Evolutionary conservation across 2,113 vertebrate genomes (phyloP), one percentile per base, ranked within the genome.

Genomic region (Varanus komodoensis): DNA sequence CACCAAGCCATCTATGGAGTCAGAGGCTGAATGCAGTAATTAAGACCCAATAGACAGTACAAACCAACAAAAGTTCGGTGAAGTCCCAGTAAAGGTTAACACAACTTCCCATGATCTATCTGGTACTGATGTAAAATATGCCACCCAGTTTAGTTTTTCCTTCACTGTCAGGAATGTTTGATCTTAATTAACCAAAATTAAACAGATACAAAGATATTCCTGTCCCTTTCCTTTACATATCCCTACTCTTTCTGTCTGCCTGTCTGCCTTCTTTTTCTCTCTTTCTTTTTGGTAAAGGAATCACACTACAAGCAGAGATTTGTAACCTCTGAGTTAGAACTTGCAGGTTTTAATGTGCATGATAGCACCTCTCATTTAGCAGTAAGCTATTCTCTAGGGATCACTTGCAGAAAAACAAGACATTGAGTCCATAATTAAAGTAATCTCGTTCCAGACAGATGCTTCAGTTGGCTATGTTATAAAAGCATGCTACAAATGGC

Each of bases 371-470:
- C 96, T 97, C 91, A 93, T 96, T 93, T 94, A 15, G 95, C 93
- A 96, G 94, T 88, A 97, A 96, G 95, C 94, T 94, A 91, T 93
- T 96, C 97, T 97, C 97, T 91, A 84, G 97, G 96, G 97, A 97
- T 95, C 96, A 96, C 97, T 97, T 96, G 96, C 96, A 96, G 96
- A 97, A 98, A 84, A 97, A 97, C 97, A 98, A 96, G 97, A 98
- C 97, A 97, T 92, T 97, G 97, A 97, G 97, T 96, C 97, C 96
- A 97, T 98, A 98, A 98, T 98, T 97, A 98, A 98, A 97, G 96
- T 97, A 98, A 97, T 98, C 97, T 98, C 97, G 97, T 97, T 92
- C 95, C 95, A 96, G 96, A 97, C 97, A 98, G 97, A 98, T 97
- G 97, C 97, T 97, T 97, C 95, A 93, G 96, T 97, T 97, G 97